Conservation (phyloP, 2,113 vertebrate genomes). For the Laticauda laticaudata region DNA sequence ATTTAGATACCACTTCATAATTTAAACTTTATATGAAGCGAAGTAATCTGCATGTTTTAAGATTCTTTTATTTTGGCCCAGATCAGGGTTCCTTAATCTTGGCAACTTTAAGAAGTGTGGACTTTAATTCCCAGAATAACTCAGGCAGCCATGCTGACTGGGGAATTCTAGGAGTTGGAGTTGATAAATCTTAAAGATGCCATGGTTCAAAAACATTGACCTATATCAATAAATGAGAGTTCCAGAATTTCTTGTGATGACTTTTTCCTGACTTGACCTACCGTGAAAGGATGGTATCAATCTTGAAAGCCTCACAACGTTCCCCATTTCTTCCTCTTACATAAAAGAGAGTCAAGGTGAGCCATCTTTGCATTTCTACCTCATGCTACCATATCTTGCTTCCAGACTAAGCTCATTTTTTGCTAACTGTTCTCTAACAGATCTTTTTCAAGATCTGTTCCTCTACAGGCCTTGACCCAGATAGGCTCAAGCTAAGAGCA, state of each 20-base stretch:
- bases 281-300: neutral
- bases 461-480: neutral
- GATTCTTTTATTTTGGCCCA: neutral
- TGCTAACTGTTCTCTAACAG: neutral
- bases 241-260: neutral
- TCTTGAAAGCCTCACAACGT: neutral
- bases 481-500: neutral
- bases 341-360: neutral
- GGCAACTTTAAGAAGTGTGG: neutral
- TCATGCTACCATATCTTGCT: neutral
- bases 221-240: neutral
- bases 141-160: neutral
- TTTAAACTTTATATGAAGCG: neutral
- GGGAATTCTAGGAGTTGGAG: neutral
- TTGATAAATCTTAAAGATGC: neutral
- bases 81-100: neutral
- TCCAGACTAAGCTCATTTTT: neutral
- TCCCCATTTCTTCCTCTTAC: neutral
- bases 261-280: neutral
- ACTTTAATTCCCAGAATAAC: neutral
- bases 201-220: neutral
- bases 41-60: neutral
- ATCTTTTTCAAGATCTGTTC: neutral
- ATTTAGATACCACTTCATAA: neutral
- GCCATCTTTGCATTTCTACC: neutral